Evolutionary conservation across 2,888 invertebrate species (phyloP), one percentile per base, ranked within the genome.

Genomic region (Phortica magna): DNA sequence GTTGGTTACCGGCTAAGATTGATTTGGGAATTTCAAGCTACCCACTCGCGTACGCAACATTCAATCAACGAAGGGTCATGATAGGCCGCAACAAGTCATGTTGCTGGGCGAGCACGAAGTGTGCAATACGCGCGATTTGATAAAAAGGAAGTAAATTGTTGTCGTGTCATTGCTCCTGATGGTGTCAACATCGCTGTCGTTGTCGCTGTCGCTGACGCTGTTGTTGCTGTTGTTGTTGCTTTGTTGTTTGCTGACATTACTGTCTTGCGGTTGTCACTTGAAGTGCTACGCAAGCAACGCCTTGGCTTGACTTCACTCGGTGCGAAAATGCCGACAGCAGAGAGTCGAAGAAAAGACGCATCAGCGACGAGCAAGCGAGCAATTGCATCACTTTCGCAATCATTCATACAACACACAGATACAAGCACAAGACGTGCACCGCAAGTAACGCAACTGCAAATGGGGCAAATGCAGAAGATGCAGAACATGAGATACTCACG

Each of bases 381-480:
- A 77, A 76, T 84, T 87, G 86, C 85, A 85, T 84, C 87, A 85
- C 87, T 87, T 83, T 84, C 85, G 75, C 80, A 81, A 85, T 84
- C 87, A 85, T 81, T 81, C 80, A 71, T 71, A 31, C 55, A 71
- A 71, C n/a, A 79, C 73, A 83, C 83, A 71, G 53, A 71, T 71
- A 71, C 39, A 82, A 83, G 80, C 64, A 17, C 31, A 7, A 73
- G 81, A 79, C 78, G 82, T 76, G 31, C 5, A 31, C 31, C 31
- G 31, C 31, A 31, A 42, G 68, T 43, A 79, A 68, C 76, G 75
- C 12, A 22, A 64, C 59, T 78, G 59, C 31, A 31, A 31, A 31
- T 31, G 5, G 31, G 48, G 39, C 75, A 80, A 81, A 87, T 79
- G 48, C 14, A 48, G 48, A 48, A 48, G 9, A 48, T 12, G 79